phyloP scores from a whole-genome alignment of 2,797 vertebrate species.

The Enteromius paludinosus region DNA sequence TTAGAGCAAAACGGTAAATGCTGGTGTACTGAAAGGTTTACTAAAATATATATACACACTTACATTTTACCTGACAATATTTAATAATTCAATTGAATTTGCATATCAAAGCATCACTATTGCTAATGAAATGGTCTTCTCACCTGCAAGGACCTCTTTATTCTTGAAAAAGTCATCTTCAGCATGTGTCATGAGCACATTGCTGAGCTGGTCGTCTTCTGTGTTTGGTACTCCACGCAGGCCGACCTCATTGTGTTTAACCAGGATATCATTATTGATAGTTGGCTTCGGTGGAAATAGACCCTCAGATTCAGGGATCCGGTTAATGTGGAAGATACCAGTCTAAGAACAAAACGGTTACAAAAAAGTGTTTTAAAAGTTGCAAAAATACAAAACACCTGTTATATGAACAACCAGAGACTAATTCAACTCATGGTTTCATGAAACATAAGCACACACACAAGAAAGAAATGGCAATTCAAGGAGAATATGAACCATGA shows the following conservation, averaged over 20 bases:
- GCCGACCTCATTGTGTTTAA: slow-evolving; percentile 17
- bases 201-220: slow-evolving; percentile 74
- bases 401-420: not conserved
- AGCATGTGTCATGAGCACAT: slow-evolving; percentile 89
- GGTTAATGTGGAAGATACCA: slow-evolving; percentile 80
- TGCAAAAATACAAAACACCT: too few relatives aligned
- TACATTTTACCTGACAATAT: not conserved
- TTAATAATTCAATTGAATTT: not conserved
- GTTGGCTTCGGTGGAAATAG: slow-evolving; percentile 60
- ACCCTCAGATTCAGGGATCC: slow-evolving; percentile 77
- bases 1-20: not conserved
- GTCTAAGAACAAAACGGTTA: slow-evolving; percentile 59
- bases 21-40: not conserved
- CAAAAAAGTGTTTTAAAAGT: not conserved
- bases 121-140: slow-evolving; percentile 43
- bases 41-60: not conserved
- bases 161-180: slow-evolving; percentile 86
- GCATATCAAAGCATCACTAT: not conserved
- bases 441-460: not conserved
- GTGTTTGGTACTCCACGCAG: not conserved
- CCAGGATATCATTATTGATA: not conserved
- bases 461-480: not conserved
- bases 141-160: slow-evolving; percentile 93
- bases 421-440: not conserved
- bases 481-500: not conserved